A percentile compares a stretch with the other conserved stretches of the same genome.
Conservation (phyloP, 2,797 vertebrate genomes). For the Rhynchotus rufescens region DNA sequence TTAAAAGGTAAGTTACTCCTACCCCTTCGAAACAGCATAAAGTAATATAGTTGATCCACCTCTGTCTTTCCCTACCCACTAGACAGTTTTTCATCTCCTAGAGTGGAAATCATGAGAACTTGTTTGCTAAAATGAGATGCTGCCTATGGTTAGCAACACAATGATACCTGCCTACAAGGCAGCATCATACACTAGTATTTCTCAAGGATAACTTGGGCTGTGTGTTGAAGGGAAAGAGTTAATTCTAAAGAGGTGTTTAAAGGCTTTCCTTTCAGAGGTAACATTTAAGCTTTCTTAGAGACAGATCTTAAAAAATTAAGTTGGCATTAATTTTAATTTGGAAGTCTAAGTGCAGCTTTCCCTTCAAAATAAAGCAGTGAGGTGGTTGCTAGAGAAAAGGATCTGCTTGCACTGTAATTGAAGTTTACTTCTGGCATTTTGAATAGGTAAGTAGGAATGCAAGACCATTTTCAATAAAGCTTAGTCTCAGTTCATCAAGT, state of each 20-base stretch:
- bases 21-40: not conserved
- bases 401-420: not conserved
- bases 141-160: accelerated
- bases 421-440: not conserved
- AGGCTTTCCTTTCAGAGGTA: not conserved
- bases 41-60: not conserved
- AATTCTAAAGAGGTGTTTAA: not conserved
- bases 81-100: not conserved
- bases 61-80: not conserved
- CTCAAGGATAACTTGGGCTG: not conserved
- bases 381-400: not conserved
- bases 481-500: not conserved
- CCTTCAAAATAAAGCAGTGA: not conserved
- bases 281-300: not conserved
- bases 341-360: not conserved
- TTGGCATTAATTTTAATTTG: not conserved
- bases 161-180: not conserved
- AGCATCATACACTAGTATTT: not conserved
- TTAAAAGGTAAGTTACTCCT: not conserved
- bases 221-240: not conserved
- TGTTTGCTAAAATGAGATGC: not conserved
- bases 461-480: not conserved
- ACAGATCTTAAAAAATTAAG: not conserved
- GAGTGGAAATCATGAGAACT: not conserved
- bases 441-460: not conserved